Conservation (phyloP, 2,113 vertebrate genomes). For the Columbina picui region DNA sequence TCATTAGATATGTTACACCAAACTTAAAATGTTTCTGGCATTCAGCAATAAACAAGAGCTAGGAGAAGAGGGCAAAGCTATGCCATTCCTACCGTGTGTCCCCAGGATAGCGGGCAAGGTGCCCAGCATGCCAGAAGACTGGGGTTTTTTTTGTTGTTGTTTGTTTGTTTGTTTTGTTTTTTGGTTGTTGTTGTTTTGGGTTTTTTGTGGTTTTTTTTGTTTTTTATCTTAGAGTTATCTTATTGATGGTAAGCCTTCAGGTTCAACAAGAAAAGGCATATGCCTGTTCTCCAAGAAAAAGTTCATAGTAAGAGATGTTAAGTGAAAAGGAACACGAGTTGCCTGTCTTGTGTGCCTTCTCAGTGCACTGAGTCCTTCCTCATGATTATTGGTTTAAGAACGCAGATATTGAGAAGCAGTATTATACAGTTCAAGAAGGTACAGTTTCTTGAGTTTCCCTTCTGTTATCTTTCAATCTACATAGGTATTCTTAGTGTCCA, state of each 20-base stretch:
- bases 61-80: not conserved
- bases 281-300: not conserved
- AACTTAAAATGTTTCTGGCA: not conserved
- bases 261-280: not conserved
- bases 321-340: not conserved
- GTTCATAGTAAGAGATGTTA: not conserved
- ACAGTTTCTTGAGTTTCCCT: not conserved
- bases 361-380: not conserved
- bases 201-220: not conserved
- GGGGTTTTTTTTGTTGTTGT: rapidly evolving
- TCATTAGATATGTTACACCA: not conserved
- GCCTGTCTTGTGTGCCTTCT: not conserved
- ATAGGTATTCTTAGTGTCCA: not conserved
- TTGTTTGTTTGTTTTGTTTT: no score
- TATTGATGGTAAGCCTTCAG: not conserved
- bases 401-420: not conserved
- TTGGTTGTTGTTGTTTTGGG: rapidly evolving
- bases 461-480: not conserved
- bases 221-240: not conserved
- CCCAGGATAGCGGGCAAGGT: not conserved
- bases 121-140: not conserved
- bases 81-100: not conserved
- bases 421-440: not conserved
- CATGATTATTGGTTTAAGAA: not conserved
- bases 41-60: not conserved